phyloP scores from a whole-genome alignment of 2,888 invertebrate genomes.

The Proisotoma minuta region DNA sequence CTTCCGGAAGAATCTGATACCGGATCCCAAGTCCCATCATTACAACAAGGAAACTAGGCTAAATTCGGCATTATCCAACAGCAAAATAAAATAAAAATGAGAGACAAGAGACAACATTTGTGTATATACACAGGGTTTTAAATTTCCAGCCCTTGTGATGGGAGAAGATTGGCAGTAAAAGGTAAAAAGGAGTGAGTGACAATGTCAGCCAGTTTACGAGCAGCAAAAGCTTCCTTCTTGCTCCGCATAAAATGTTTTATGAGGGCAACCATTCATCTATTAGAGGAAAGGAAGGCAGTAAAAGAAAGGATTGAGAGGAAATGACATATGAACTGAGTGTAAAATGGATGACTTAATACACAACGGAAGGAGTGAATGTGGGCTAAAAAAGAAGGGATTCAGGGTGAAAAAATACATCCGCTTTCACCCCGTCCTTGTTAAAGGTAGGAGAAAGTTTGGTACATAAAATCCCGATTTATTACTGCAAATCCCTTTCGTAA shows the following conservation, averaged over 20 bases:
- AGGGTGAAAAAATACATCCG: too few species aligned
- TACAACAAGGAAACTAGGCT: too few species aligned
- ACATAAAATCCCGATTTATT: too few species aligned
- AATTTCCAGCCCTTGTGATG: too few species aligned
- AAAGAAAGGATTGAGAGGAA: neutral
- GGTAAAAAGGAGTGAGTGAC: slow-evolving; percentile 8
- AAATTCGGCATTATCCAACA: too few species aligned
- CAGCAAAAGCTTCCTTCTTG: slow-evolving; percentile 1
- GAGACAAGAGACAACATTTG: too few species aligned
- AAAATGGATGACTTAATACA: slow-evolving; percentile 8
- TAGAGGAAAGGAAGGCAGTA: neutral
- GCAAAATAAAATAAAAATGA: slow-evolving; percentile 15
- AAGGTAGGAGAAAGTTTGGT: too few species aligned
- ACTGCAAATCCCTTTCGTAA: too few species aligned
- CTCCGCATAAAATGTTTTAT: slow-evolving; percentile 18
- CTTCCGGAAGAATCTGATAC: slow-evolving; percentile 13
- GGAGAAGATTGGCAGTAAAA: slow-evolving; percentile 10
- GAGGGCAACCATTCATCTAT: slow-evolving; percentile 1
- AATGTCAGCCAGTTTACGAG: slow-evolving; percentile 7
- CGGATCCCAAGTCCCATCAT: slow-evolving; percentile 1
- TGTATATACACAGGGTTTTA: too few species aligned
- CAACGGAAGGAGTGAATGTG: neutral
- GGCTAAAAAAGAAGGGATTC: too few species aligned
- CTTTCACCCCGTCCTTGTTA: too few species aligned
- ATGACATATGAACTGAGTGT: slow-evolving; percentile 10